Base-by-base conservation (phyloP, 64 coral and sea anemone species). In the Dendronephthya gigantea region DNA sequence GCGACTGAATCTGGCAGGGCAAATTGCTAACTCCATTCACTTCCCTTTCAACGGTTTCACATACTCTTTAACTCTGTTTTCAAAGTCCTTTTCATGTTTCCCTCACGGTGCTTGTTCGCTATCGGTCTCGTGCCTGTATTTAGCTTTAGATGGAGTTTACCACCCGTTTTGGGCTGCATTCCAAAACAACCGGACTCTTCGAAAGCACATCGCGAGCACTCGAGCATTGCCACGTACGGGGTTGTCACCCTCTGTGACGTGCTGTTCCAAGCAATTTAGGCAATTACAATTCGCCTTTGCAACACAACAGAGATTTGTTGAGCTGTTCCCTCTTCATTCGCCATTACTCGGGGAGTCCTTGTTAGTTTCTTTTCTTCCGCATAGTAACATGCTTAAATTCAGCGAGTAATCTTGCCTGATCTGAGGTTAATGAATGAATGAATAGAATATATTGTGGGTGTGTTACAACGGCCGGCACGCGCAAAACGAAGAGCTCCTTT, bases 191-290 rank as follows among this genome's bases (percentile, higher is more conserved):
- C 87, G 75, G 87, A 88, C 87, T 88, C 87, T 62, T 68, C 0
- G 76, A 66, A 88, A 88, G 35, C 76, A 43, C 87, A 62, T 66
- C 81, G 50, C 35, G 11, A 83, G 35, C 79, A 0, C 41, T 14
- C 30, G 0, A 4, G 29, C 7, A 30, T 32, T 69, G 74, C 87
- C 74, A 30, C 27, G 87, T 76, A 87, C 50, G 66, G n/a, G 84
- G 50, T 69, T 38, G 32, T 34, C 16, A 86, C 66, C 50, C 70
- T 65, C 66, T 86, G 28, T 41, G 84, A 86, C n/a, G 84, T 51
- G 66, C 68, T 88, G 72, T 88, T 81, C 86, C 86, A 52, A 69
- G 68, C 86, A 27, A 51, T 55, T 88, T 88, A 76, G 86, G 86
- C 86, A 81, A 66, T 58, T 86, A 69, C 85, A 66, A 76, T 49